Percentiles rank a stretch among this genome's conserved stretches.
These are phyloP conservation scores for Reticulitermes lucifugus DNA, from an alignment of 2,888 invertebrate species.

Conservation along the genomic window DNA sequence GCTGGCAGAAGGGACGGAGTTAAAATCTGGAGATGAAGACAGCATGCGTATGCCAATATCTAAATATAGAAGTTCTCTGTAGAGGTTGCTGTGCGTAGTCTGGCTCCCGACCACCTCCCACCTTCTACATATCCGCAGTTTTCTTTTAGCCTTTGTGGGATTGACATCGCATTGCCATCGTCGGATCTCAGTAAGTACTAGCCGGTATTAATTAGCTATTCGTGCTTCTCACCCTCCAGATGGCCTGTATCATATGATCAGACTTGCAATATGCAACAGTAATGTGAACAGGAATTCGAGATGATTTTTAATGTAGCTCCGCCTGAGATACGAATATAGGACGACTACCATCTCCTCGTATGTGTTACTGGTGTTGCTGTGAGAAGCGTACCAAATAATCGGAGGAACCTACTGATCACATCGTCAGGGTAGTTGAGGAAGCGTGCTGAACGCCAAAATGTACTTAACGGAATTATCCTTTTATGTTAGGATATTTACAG, in stretches of 20 bases:
- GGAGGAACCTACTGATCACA: too few species aligned
- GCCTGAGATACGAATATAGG: too few species aligned
- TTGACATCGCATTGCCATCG: slow-evolving; percentile 7
- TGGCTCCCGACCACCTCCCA: slow-evolving; percentile 21
- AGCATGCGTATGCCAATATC: slow-evolving; percentile 42
- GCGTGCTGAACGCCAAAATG: too few species aligned
- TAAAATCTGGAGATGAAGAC: slow-evolving; percentile 42
- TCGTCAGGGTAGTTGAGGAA: too few species aligned
- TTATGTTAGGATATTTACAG: too few species aligned
- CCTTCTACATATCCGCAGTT: slow-evolving; percentile 15
- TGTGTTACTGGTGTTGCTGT: too few species aligned
- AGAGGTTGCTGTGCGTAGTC: slow-evolving; percentile 18
- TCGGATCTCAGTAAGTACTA: slow-evolving; percentile 11
- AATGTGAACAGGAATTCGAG: too few species aligned
- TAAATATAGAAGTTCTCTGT: slow-evolving; percentile 41
- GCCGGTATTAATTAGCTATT: neutral
- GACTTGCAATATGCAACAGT: neutral
- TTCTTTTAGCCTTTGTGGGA: slow-evolving; percentile 38
- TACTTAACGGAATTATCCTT: too few species aligned
- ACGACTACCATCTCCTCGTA: too few species aligned
- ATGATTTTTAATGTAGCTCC: too few species aligned
- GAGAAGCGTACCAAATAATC: too few species aligned
- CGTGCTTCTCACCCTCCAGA: neutral
- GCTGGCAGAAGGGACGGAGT: neutral
- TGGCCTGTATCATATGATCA: neutral